Conservation (phyloP, 2,888 invertebrate genomes). For the Heliconius hortense region DNA sequence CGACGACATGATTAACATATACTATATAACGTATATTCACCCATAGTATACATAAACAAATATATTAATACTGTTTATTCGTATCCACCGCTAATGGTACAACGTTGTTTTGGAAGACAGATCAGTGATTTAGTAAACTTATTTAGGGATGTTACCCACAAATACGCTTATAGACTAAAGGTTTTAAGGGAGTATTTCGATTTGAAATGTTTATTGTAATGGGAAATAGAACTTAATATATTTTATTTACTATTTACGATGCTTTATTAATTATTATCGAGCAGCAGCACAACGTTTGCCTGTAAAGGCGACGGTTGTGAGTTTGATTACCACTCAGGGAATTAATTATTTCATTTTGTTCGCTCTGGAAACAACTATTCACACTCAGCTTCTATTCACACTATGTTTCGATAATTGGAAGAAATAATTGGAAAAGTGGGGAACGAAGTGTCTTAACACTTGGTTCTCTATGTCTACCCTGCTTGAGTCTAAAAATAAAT, state of each 20-base stretch:
- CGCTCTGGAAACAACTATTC: no score
- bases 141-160: slow-evolving; percentile 41
- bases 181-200: background rate
- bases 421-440: no score
- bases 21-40: background rate
- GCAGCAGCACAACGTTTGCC: no score
- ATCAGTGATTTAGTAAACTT: slow-evolving; percentile 45
- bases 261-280: no score
- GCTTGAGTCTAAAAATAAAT: no score
- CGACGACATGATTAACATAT: slow-evolving; percentile 26
- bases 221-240: background rate
- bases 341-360: no score
- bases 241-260: background rate
- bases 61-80: slow-evolving; percentile 28
- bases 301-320: no score
- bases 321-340: no score
- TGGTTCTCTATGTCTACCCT: no score
- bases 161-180: slow-evolving; percentile 8
- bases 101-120: slow-evolving; percentile 44
- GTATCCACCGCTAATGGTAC: slow-evolving; percentile 44
- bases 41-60: background rate
- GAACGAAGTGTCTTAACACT: no score
- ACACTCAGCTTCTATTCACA: no score
- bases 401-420: no score
- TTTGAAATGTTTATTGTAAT: background rate